Conservation (phyloP, 2,888 invertebrate species). For the Celastrina argiolus region DNA sequence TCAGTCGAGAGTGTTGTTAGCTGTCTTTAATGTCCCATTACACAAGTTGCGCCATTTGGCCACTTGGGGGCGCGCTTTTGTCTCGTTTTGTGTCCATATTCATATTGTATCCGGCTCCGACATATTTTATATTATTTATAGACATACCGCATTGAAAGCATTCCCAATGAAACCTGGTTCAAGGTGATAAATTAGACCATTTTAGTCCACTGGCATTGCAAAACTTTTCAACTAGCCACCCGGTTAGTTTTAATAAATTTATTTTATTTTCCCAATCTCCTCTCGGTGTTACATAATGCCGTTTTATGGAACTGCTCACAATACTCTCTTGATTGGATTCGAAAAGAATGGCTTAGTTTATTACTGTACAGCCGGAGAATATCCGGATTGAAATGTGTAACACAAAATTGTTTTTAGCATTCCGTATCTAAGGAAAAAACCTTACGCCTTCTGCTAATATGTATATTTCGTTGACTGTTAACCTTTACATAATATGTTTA, state of each 20-base stretch:
- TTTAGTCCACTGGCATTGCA: not conserved
- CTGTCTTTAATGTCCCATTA: no score
- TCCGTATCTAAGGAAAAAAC: no score
- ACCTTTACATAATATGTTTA: no score
- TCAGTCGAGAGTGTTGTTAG: no score
- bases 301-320: constrained; percentile 15
- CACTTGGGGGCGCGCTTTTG: no score
- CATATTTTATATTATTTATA: no score
- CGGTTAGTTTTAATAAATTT: not conserved
- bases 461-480: no score
- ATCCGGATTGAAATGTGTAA: constrained; percentile 15
- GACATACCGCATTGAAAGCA: no score
- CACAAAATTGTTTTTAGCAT: constrained; percentile 13
- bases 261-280: not conserved
- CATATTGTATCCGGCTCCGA: no score
- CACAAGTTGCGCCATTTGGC: no score
- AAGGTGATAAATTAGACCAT: not conserved
- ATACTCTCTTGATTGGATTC: constrained; percentile 15
- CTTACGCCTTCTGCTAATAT: no score
- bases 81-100: no score
- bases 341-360: constrained; percentile 18
- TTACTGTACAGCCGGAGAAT: constrained; percentile 3
- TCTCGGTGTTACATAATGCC: not conserved
- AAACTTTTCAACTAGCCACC: not conserved
- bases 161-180: not conserved